Evolutionary conservation across 2,797 vertebrate genomes (phyloP), one percentile per base, ranked within the genome.

Genomic region (Rhinatrema bivittatum): DNA sequence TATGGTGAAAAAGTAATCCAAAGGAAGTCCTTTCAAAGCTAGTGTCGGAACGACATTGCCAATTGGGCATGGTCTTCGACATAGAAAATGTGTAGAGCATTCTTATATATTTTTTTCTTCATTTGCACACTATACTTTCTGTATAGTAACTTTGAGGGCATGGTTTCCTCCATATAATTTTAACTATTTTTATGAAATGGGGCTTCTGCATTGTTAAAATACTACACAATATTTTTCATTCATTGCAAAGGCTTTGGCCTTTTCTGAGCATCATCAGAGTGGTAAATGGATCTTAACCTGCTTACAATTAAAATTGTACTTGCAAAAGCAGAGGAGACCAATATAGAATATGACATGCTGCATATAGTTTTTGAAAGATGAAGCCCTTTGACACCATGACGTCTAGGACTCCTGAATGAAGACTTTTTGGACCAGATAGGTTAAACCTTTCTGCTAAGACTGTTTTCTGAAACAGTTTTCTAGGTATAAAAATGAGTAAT

Each of bases 1-100:
- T 96, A 93, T 94, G 91, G 94, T 94, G 89, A 95, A 91, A 88
- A 86, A 82, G 74, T 86, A 79, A 78, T 75, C 84, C 78, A 84
- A 94, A 89, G 87, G 71, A 87, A 86, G 86, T 90, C 78, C 80
- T 89, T 79, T 89, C 74, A 81, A 78, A 80, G 74, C 69, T 85
- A 79, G 81, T 87, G 84, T 86, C 82, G 84, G 77, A 79, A 71
- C 84, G 81, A 83, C 82, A 85, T 79, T 76, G 71, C 65, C 77
- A 77, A 79, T 86, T 86, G 79, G 83, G 81, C 84, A 67, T 81
- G 78, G 70, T 79, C 70, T 77, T 80, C 76, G 84, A 73, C 58
- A 51, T 85, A 84, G 79, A 74, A 69, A 72, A 71, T 70, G 81
- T 81, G 65, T 76, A 56, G n/a, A n/a, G n/a, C n/a, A n/a, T n/a